A percentile compares a stretch with the other conserved stretches of the same genome.
Evolutionary conservation across 92 coral and sea anemone species (phyloP).

Genomic region (Metridium senile): DNA sequence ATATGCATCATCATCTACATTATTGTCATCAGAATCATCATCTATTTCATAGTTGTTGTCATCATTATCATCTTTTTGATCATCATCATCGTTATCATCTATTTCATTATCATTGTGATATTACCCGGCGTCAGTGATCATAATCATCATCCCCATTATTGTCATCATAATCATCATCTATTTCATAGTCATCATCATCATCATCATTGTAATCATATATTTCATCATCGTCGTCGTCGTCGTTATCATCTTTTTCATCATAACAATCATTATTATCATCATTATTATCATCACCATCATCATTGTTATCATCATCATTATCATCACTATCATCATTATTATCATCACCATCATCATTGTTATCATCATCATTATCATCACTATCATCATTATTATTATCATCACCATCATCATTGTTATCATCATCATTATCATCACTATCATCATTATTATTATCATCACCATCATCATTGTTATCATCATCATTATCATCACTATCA

Average conservation of each 20-base stretch:
- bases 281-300: no score
- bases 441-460: background rate
- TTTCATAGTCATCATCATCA: no score
- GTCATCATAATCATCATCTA: no score
- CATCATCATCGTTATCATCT: background rate
- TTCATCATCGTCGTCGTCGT: no score
- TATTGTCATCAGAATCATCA: slow-evolving; percentile 7
- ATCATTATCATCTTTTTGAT: background rate
- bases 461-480: slow-evolving; percentile 8
- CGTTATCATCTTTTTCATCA: no score
- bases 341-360: slow-evolving; percentile 8
- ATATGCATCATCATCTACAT: background rate
- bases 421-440: background rate
- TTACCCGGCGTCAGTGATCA: background rate
- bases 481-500: slow-evolving; percentile 9
- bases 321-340: background rate
- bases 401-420: slow-evolving; percentile 11
- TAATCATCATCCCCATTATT: slow-evolving; percentile 5
- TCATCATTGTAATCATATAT: no score
- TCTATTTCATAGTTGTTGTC: background rate
- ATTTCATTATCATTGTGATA: slow-evolving; percentile 1
- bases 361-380: slow-evolving; percentile 9
- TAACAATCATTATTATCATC: no score
- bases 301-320: background rate
- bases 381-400: slow-evolving; percentile 6